Evolutionary conservation across 2,113 vertebrate genomes (phyloP), one percentile per base, ranked within the genome.

Genomic region (Tichodroma muraria): DNA sequence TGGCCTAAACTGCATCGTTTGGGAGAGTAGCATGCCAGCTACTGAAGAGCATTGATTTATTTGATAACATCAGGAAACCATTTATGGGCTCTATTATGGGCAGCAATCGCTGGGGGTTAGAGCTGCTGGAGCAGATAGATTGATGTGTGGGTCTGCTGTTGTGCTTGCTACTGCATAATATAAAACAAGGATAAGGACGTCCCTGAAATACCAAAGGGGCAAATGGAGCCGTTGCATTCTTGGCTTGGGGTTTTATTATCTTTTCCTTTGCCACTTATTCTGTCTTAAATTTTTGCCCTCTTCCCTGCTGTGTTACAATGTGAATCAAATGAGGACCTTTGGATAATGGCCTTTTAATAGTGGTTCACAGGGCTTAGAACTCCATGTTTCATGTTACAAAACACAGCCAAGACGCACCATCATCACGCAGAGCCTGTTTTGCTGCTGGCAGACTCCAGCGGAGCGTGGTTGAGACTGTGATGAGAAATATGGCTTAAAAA

Each of bases 1-100:
- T 89, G 93, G 94, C 91, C 96, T 95, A 96, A 80, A 88, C 30
- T 71, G 83, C 95, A 85, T 95, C 63, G 50, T 93, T 47, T 90
- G 94, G 88, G 92, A 78, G 93, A 90, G 66, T 37, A 70, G 73
- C 94, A 88, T 92, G 16, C 77, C 47, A 17, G 77, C 93, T 81
- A 47, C 57, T 11, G 59, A 77, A 66, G 82, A 90, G 57, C 95
- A 68, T 15, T 96, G 97, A 97, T 97, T 97, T 97, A 97, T 97
- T 96, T 88, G 86, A 93, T 88, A 94, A 79, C 94, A 92, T 78
- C 94, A 86, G 97, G 96, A 93, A 97, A 53, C 86, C 89, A 76
- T 96, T 96, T 97, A 94, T 92, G 89, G 93, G 60, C 79, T 90
- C 66, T 14, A 33, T 75, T 38, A 93, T 72, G 78, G 88, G 69